Conservation (phyloP, 2,113 vertebrate species). For the Cariama cristata region DNA sequence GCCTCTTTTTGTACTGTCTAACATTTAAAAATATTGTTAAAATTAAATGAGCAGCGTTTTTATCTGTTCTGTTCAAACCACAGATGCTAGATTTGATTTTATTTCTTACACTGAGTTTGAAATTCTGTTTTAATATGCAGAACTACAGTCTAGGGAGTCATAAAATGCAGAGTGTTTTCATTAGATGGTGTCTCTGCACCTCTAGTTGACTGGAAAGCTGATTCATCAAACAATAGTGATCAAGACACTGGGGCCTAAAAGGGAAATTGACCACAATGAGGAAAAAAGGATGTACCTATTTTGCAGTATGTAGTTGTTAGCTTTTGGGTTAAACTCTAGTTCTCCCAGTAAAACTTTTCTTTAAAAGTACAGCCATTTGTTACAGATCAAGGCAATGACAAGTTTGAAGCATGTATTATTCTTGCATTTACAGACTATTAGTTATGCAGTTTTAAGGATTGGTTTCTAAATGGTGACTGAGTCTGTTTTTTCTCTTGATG, state of each 20-base stretch:
- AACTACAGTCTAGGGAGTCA: constrained; percentile 77
- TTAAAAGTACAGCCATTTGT: neutral
- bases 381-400: neutral
- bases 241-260: constrained; percentile 42
- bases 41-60: constrained; percentile 76
- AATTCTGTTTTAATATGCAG: constrained; percentile 83
- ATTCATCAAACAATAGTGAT: constrained; percentile 75
- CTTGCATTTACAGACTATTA: neutral
- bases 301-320: constrained; percentile 18
- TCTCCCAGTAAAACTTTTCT: neutral
- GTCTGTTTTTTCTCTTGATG: neutral
- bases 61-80: constrained; percentile 73
- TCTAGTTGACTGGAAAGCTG: constrained; percentile 78
- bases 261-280: constrained; percentile 28
- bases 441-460: neutral
- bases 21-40: constrained; percentile 71
- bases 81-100: constrained; percentile 83
- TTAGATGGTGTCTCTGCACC: constrained; percentile 76
- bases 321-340: constrained; percentile 38
- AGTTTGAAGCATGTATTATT: neutral
- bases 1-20: constrained; percentile 54
- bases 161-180: constrained; percentile 81
- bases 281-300: constrained; percentile 7
- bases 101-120: constrained; percentile 79
- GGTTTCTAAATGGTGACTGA: neutral